These are phyloP conservation scores for Drosophila trapezifrons DNA, from an alignment of 1,140 invertebrate species.

Conservation along the genomic window DNA sequence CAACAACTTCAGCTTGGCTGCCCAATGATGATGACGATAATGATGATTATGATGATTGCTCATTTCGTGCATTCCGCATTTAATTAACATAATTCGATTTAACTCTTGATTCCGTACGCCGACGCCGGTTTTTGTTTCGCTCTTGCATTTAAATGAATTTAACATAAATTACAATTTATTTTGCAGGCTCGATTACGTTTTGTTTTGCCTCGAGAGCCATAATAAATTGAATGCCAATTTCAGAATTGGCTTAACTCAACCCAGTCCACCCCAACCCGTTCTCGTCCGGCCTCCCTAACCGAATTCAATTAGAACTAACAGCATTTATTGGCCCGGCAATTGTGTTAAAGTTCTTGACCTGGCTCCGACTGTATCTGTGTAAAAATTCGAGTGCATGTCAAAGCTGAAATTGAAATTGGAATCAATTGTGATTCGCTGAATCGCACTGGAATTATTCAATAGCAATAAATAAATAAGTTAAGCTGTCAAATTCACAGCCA, in stretches of 20 bases:
- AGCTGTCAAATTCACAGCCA: conserved; percentile 28
- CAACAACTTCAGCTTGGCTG: conserved; percentile 47
- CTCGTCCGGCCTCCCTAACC: not conserved
- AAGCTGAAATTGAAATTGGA: conserved; percentile 25
- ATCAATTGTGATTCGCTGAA: conserved; percentile 18
- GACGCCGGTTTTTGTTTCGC: conserved; percentile 30
- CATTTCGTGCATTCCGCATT: conserved; percentile 52
- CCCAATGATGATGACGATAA: conserved; percentile 12
- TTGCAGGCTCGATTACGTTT: conserved; percentile 11
- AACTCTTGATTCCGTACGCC: conserved; percentile 22
- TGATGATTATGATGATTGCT: conserved; percentile 29
- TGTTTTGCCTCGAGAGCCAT: not conserved
- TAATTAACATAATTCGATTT: conserved; percentile 78
- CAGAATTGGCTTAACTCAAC: conserved; percentile 10
- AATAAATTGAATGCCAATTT: conserved; percentile 45
- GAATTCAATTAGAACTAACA: conserved; percentile 50
- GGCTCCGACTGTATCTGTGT: not conserved
- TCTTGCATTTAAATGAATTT: conserved; percentile 54
- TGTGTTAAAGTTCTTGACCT: conserved; percentile 12
- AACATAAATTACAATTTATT: conserved; percentile 61
- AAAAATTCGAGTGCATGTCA: conserved; percentile 1
- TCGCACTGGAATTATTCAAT: conserved; percentile 10
- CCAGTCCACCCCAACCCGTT: conserved; percentile 6
- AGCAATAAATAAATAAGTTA: conserved; percentile 36
- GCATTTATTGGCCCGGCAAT: conserved; percentile 3